Conservation (phyloP, 2,797 vertebrate genomes). For the Enteromius unitaeniatus region DNA sequence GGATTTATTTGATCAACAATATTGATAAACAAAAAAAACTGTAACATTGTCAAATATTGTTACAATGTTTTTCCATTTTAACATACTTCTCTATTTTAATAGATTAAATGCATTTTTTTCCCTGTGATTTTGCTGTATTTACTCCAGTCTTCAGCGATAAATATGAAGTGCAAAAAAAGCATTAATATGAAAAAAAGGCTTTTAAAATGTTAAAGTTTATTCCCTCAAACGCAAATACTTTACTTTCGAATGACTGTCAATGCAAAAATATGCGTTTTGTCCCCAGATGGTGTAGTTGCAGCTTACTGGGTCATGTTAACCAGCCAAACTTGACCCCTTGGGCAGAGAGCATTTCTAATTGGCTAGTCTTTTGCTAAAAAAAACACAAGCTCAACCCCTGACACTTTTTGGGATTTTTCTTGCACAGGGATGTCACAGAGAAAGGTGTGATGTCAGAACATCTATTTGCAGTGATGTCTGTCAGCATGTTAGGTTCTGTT, state of each 20-base stretch:
- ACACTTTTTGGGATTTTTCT: background rate
- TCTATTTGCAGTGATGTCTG: background rate
- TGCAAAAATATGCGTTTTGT: constrained; percentile 1
- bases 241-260: background rate
- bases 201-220: background rate
- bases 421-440: background rate
- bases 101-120: background rate
- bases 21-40: background rate
- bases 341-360: background rate
- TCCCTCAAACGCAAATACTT: background rate
- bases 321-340: constrained; percentile 10
- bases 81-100: background rate
- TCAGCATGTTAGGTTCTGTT: background rate
- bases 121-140: background rate
- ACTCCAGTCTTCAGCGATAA: background rate
- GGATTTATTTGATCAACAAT: background rate
- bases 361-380: background rate
- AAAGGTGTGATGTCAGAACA: constrained; percentile 17
- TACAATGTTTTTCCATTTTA: background rate
- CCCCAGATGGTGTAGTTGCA: constrained; percentile 13
- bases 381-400: background rate
- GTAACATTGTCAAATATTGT: background rate
- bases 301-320: constrained; percentile 12
- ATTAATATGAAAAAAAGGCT: background rate
- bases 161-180: background rate